Percentiles rank a stretch among this genome's conserved stretches.
These are phyloP conservation scores for Strigops habroptila DNA, from an alignment of 2,113 vertebrate genomes.

Conservation along the genomic window DNA sequence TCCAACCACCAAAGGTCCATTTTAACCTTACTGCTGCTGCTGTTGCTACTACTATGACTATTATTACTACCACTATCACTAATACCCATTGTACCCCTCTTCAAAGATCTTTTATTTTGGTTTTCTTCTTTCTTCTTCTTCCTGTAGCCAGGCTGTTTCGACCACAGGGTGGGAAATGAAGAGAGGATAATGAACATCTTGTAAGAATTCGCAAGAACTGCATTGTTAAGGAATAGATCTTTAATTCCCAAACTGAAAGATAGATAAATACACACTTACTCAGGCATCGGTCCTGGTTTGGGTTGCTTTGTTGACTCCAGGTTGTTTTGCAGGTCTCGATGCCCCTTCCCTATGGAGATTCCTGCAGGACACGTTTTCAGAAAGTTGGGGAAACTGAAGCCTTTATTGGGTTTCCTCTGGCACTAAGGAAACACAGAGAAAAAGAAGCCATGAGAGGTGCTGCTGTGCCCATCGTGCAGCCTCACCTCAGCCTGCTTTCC, in stretches of 20 bases:
- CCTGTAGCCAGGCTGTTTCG: background rate
- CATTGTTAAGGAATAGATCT: background rate
- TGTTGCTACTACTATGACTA: background rate
- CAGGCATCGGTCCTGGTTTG: background rate
- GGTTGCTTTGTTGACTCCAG: background rate
- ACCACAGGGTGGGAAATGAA: background rate
- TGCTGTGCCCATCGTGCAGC: rapidly evolving
- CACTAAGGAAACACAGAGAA: background rate
- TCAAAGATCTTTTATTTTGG: background rate
- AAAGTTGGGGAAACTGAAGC: background rate
- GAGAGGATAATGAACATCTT: background rate
- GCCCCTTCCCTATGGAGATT: background rate
- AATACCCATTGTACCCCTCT: background rate
- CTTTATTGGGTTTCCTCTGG: background rate
- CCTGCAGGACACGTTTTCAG: background rate
- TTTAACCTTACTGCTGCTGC: background rate
- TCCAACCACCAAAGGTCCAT: background rate
- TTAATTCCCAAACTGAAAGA: background rate
- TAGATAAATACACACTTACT: background rate
- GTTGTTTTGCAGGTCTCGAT: background rate
- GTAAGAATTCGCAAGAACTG: background rate
- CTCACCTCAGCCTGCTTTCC: background rate
- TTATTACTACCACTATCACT: background rate
- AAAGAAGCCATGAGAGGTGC: background rate
- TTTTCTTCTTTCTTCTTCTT: background rate